These are phyloP conservation scores for Anoplophora glabripennis DNA, from an alignment of 1,140 invertebrate genomes.

Conservation along the genomic window DNA sequence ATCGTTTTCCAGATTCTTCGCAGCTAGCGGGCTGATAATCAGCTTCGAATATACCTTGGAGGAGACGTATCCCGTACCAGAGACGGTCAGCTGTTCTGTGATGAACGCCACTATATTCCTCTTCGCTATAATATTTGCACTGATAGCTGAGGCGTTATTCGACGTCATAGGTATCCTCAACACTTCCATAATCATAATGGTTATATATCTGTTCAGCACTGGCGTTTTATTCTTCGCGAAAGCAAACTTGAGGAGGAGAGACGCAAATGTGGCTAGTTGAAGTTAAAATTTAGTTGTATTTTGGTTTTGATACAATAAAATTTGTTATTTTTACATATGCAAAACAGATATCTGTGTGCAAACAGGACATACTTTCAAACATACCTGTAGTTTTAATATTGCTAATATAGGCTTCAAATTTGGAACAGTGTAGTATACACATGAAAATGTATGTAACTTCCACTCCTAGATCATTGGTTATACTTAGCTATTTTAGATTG, in stretches of 20 bases:
- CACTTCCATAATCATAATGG: conserved; percentile 23
- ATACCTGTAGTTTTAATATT: too few relatives aligned
- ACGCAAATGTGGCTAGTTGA: conserved; percentile 22
- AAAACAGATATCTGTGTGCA: too few relatives aligned
- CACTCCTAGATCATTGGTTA: too few relatives aligned
- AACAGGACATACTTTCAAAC: too few relatives aligned
- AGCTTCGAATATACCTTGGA: conserved; percentile 38
- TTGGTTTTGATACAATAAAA: too few relatives aligned
- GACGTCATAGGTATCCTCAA: conserved; percentile 19
- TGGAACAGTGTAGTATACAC: too few relatives aligned
- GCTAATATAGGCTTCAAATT: too few relatives aligned
- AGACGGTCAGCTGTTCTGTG: conserved; percentile 28
- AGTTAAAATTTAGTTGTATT: too few relatives aligned
- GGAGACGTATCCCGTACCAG: conserved; percentile 37
- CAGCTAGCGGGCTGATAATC: conserved; percentile 28
- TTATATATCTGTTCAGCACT: conserved; percentile 19
- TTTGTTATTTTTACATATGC: too few relatives aligned
- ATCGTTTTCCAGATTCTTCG: conserved; percentile 36
- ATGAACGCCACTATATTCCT: conserved; percentile 33
- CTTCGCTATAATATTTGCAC: conserved; percentile 28
- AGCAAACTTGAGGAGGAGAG: conserved; percentile 29
- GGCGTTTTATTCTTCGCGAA: conserved; percentile 24
- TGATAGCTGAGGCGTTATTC: conserved; percentile 26
- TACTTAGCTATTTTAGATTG: too few relatives aligned
- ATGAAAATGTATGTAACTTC: too few relatives aligned